Percentiles rank a stretch among this genome's conserved stretches.
These are phyloP conservation scores for Cerceris ruficornis DNA, from an alignment of 2,888 invertebrate species.

Conservation along the genomic window DNA sequence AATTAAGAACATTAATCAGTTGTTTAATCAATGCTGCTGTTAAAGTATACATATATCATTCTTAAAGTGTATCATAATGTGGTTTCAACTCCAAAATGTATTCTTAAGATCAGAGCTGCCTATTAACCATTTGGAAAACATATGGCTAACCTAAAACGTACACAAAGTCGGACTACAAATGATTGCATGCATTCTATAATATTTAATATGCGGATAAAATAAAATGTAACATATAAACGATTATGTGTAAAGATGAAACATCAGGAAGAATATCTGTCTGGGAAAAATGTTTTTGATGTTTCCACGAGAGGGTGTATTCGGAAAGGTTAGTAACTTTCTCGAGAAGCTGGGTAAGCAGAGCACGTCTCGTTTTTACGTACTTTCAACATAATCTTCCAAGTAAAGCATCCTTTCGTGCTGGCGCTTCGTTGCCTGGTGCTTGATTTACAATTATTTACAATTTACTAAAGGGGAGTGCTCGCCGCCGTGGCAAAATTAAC, in stretches of 20 bases:
- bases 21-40: not conserved
- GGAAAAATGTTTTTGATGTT: constrained; percentile 28
- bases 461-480: constrained; percentile 63
- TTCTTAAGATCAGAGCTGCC: constrained; percentile 11
- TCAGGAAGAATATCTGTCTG: constrained; percentile 29
- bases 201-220: constrained; percentile 23
- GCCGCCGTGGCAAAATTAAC: constrained; percentile 59
- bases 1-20: constrained; percentile 5
- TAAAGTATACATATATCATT: constrained; percentile 4
- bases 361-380: constrained; percentile 85
- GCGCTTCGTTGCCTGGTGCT: constrained; percentile 61
- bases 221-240: constrained; percentile 5
- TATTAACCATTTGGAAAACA: constrained; percentile 53
- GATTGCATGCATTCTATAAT: constrained; percentile 5
- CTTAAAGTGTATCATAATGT: constrained; percentile 15
- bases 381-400: constrained; percentile 98
- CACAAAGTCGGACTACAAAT: constrained; percentile 12
- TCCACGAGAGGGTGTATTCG: constrained; percentile 47
- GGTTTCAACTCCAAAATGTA: constrained; percentile 39
- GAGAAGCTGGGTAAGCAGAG: constrained; percentile 57
- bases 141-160: constrained; percentile 67
- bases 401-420: constrained; percentile 90
- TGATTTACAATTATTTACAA: constrained; percentile 68
- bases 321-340: constrained; percentile 70
- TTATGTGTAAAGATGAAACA: constrained; percentile 14